These are phyloP conservation scores for Esox niger DNA, from an alignment of 2,113 vertebrate species.

Conservation along the genomic window DNA sequence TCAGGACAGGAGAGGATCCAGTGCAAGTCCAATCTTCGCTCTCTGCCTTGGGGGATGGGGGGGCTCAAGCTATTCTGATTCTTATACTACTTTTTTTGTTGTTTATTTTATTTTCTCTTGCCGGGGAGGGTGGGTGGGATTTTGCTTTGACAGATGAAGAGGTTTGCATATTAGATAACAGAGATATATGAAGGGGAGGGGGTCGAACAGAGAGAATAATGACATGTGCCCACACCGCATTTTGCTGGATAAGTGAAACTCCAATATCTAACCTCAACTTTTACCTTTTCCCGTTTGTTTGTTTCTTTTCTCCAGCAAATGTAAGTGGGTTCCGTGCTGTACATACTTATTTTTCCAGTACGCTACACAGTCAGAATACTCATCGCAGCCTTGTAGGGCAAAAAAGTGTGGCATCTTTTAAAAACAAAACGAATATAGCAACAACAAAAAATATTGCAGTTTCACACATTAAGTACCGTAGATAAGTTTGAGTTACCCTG, in stretches of 20 bases:
- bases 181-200: conserved; percentile 45
- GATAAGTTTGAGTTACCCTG: conserved; percentile 52
- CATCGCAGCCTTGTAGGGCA: conserved; percentile 38
- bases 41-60: conserved; percentile 48
- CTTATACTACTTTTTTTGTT: conserved; percentile 64
- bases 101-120: conserved; percentile 63
- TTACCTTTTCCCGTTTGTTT: conserved; percentile 25
- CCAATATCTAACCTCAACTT: conserved; percentile 58
- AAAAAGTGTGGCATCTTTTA: conserved; percentile 31
- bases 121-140: conserved; percentile 1
- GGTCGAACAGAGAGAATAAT: conserved; percentile 38
- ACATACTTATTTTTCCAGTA: conserved; percentile 74
- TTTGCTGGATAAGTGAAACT: conserved; percentile 61
- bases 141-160: conserved; percentile 32
- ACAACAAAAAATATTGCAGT: conserved; percentile 37
- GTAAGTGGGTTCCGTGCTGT: conserved; percentile 61
- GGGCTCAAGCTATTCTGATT: conserved; percentile 54
- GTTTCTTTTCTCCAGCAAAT: conserved; percentile 40
- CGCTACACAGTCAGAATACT: conserved; percentile 35
- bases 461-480: conserved; percentile 42
- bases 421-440: conserved; percentile 15
- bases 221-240: conserved; percentile 51
- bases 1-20: neutral
- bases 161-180: conserved; percentile 59
- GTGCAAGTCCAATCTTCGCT: conserved; percentile 48